Conservation (phyloP, 2,797 vertebrate species). For the Centropyge bicolor region DNA sequence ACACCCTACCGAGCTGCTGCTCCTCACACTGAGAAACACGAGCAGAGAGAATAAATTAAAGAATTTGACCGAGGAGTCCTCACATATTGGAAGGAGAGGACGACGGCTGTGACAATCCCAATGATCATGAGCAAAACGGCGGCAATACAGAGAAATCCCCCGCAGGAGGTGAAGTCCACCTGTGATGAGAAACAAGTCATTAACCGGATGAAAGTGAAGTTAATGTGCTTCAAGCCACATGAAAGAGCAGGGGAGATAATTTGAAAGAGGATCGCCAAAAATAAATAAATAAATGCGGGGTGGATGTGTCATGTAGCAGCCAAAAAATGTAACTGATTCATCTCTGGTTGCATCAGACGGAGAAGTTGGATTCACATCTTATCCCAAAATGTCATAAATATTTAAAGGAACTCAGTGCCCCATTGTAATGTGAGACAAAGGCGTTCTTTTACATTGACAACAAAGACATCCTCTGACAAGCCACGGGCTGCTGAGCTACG, state of each 20-base stretch:
- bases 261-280: slow-evolving; percentile 35
- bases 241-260: slow-evolving; percentile 34
- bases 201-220: slow-evolving; percentile 64
- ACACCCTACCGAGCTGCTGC: slow-evolving; percentile 30
- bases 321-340: slow-evolving; percentile 45
- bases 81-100: slow-evolving; percentile 94
- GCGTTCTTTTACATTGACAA: slow-evolving; percentile 81
- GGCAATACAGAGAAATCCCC: slow-evolving; percentile 91
- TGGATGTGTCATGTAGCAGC: slow-evolving; percentile 15
- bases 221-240: slow-evolving; percentile 37
- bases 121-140: slow-evolving; percentile 91
- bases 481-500: slow-evolving; percentile 57
- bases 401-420: slow-evolving; percentile 79
- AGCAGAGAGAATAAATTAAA: slow-evolving; percentile 43
- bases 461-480: slow-evolving; percentile 78
- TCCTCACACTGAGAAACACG: slow-evolving; percentile 32
- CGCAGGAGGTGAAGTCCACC: slow-evolving; percentile 98
- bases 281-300: not conserved
- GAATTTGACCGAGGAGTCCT: slow-evolving; percentile 59
- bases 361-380: slow-evolving; percentile 66
- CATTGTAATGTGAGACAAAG: slow-evolving; percentile 86
- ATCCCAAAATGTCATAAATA: slow-evolving; percentile 80
- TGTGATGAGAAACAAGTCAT: slow-evolving; percentile 75
- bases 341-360: slow-evolving; percentile 66
- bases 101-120: slow-evolving; percentile 90